Evolutionary conservation across 2,113 vertebrate genomes (phyloP).

Genomic region (Pycnonotus jocosus): DNA sequence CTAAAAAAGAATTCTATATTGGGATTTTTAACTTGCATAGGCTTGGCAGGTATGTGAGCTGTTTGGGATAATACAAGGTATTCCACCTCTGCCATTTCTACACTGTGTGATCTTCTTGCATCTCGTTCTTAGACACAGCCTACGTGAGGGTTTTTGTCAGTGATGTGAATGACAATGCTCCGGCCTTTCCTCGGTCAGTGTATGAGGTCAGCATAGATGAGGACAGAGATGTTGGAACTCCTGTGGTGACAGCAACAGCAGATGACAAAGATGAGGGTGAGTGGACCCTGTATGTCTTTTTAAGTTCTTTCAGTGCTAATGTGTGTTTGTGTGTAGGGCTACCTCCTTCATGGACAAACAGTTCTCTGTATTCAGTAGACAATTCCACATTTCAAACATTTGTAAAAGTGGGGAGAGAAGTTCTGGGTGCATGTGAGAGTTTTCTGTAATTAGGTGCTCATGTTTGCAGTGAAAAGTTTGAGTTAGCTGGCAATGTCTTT

Average conservation of each 20-base stretch:
- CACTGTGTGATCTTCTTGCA: background rate
- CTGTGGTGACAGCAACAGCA: slow-evolving; percentile 85
- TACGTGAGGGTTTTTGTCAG: slow-evolving; percentile 85
- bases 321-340: background rate
- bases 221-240: slow-evolving; percentile 82
- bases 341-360: background rate
- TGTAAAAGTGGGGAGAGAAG: background rate
- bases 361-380: background rate
- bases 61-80: background rate
- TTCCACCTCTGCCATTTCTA: background rate
- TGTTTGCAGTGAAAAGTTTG: background rate
- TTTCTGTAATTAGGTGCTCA: background rate
- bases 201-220: slow-evolving; percentile 85
- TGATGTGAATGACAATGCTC: slow-evolving; percentile 87
- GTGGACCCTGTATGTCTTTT: background rate
- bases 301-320: background rate
- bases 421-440: background rate
- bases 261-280: slow-evolving; percentile 87
- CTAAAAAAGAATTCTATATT: background rate
- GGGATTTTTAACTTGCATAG: background rate
- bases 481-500: background rate
- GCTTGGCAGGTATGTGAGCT: background rate
- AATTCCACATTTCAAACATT: background rate
- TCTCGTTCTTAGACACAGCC: slow-evolving; percentile 76
- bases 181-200: slow-evolving; percentile 71